phyloP scores from a whole-genome alignment of 2,797 vertebrate genomes.

The Tenualosa thibaudeaui region DNA sequence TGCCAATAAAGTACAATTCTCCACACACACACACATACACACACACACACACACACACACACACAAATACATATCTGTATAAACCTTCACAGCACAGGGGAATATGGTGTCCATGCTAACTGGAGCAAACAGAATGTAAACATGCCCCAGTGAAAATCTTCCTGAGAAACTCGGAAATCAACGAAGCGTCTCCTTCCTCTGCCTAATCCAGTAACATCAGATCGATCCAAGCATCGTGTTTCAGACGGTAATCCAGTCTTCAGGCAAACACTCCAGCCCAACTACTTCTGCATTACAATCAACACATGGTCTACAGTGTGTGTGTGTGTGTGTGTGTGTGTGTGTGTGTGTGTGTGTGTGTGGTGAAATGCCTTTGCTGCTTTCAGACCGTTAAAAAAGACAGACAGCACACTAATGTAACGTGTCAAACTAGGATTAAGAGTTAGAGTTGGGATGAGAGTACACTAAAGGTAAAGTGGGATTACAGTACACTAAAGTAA shows the following conservation, averaged over 20 bases:
- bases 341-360: too few relatives aligned
- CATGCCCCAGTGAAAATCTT: not conserved
- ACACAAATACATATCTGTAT: not conserved
- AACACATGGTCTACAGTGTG: too few relatives aligned
- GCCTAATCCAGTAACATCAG: constrained; percentile 6
- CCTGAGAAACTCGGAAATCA: constrained; percentile 2
- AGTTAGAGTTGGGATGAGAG: not conserved
- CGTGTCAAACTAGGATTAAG: not conserved
- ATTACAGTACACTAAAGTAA: not conserved
- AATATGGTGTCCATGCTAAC: not conserved
- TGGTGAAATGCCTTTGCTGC: too few relatives aligned
- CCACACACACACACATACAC: not conserved
- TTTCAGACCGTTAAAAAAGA: not conserved
- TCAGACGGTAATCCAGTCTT: not conserved
- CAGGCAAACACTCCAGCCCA: not conserved
- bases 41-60: constrained; percentile 9
- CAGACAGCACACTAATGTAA: not conserved
- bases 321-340: too few relatives aligned
- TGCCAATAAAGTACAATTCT: too few relatives aligned
- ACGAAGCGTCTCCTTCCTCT: not conserved
- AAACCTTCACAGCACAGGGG: not conserved
- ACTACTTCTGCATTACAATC: too few relatives aligned
- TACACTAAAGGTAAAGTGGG: too few relatives aligned
- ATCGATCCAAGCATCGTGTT: not conserved
- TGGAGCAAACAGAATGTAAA: not conserved